Base-by-base conservation (phyloP, 2,797 vertebrate species). In the Gobio occitaniae region DNA sequence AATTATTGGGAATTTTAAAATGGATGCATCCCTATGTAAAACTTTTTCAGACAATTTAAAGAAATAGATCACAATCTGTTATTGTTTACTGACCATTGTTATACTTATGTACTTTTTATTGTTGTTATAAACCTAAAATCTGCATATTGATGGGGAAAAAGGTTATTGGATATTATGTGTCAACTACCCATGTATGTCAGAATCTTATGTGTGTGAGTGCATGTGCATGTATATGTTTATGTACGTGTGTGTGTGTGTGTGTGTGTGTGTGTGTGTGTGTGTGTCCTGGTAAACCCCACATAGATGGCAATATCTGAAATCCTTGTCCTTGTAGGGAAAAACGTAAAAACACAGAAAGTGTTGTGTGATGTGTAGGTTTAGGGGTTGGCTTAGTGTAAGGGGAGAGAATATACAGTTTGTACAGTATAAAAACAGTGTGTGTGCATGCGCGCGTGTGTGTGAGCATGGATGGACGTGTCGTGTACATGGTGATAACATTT, bases 401-500 rank as follows among this genome's bases (percentile, higher is more conserved):
- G 32, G 32, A 32, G 32, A 32, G 36, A 36, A 36, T 36, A 36
- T 36, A 36, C 36, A 36, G 36, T 36, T 36, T 36, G 36, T 36
- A 36, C 36, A 36, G 36, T 36, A 4, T 36, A 36, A 36, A 36
- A 36, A 36, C 3, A 3, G 44, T 21, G 44, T 47, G 70, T 17
- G 48, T 59, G 78, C 15, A 48, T 29, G 44, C 25, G 50, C 59
- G 78, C 21, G 12, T 76, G 54, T 19, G 75, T 69, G 69, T 10
- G 29, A 52, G 15, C 36, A 25, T 41, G 12, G 19, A 25, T 75
- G 52, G n/a, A 52, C 21, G 54, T 76, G 32, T 48, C 19, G 38
- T 76, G 32, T 48, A 72, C 16, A n/a, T 65, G n/a, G 15, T 36
- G 48, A 77, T 61, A 63, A 68, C 52, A 41, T 81, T 59, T 78